These are phyloP conservation scores for Mesaphorura yosii DNA, from an alignment of 1,140 invertebrate genomes.

Conservation along the genomic window DNA sequence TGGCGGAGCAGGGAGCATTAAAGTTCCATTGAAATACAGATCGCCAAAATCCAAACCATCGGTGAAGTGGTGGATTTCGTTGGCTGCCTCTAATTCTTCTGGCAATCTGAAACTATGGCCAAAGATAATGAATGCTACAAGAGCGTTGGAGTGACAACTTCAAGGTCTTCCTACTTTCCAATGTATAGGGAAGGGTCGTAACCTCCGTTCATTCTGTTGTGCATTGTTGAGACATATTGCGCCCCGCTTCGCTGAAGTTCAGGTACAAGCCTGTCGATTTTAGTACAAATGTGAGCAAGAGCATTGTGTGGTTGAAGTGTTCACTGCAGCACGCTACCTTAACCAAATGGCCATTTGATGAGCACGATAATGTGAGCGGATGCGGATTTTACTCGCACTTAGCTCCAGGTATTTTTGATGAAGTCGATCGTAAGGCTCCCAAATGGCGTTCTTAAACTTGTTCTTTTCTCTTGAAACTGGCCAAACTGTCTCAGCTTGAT, in stretches of 20 bases:
- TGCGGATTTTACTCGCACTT: slow-evolving; percentile 51
- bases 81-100: too few species aligned
- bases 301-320: too few species aligned
- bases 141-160: too few species aligned
- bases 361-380: slow-evolving; percentile 71
- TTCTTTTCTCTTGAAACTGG: slow-evolving; percentile 65
- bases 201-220: slow-evolving; percentile 28
- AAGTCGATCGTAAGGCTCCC: slow-evolving; percentile 80
- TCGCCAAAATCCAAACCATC: too few species aligned
- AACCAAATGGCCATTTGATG: slow-evolving; percentile 86
- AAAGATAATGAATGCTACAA: too few species aligned
- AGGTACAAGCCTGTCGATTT: slow-evolving; percentile 26
- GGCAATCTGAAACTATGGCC: slow-evolving; percentile 15
- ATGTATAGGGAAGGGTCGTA: slow-evolving; percentile 27
- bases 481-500: slow-evolving; percentile 56
- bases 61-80: too few species aligned
- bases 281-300: too few species aligned
- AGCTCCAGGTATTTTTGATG: slow-evolving; percentile 89
- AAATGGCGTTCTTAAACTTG: slow-evolving; percentile 65
- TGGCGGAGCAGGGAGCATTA: slow-evolving; percentile 13
- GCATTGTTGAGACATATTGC: slow-evolving; percentile 22
- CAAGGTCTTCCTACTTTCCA: slow-evolving; percentile 21
- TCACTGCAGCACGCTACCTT: too few species aligned
- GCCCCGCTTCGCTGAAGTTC: slow-evolving; percentile 27
- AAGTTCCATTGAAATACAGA: too few species aligned